These are phyloP conservation scores for Pachyramphus minor DNA, from an alignment of 2,113 vertebrate species.

Conservation along the genomic window DNA sequence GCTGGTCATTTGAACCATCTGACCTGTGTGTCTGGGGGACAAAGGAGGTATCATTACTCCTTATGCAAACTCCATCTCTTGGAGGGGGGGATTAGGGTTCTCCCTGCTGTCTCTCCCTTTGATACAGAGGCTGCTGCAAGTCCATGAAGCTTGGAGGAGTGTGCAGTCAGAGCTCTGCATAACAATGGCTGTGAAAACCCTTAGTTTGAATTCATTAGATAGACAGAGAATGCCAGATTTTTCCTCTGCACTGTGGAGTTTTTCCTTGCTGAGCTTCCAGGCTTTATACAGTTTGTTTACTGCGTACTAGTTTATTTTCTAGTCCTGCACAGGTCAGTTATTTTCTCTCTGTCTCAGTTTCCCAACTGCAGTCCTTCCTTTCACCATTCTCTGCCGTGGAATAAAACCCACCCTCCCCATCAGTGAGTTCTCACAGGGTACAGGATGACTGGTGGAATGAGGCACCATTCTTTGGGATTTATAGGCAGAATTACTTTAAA, in stretches of 20 bases:
- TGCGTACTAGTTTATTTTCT: not conserved
- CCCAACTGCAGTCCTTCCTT: not conserved
- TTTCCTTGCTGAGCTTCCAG: not conserved
- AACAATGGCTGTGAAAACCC: not conserved
- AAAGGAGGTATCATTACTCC: not conserved
- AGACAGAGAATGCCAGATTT: not conserved
- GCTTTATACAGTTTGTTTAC: not conserved
- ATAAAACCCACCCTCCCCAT: not conserved
- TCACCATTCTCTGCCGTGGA: not conserved
- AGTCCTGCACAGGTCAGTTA: not conserved
- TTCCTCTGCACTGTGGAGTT: not conserved
- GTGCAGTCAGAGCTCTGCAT: not conserved
- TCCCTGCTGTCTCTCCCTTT: not conserved
- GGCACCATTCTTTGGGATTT: not conserved
- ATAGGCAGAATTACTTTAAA: not conserved
- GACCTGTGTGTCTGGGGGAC: not conserved
- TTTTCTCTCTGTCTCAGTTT: not conserved
- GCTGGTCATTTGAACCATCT: not conserved
- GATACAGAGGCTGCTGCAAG: not conserved
- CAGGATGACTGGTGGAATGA: not conserved
- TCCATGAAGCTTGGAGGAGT: not conserved
- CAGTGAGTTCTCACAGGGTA: not conserved
- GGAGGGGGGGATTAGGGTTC: not conserved
- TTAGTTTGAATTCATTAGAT: not conserved
- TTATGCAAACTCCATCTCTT: not conserved